These are phyloP conservation scores for Aphidius ervi DNA, from an alignment of 1,140 invertebrate genomes.

Conservation along the genomic window DNA sequence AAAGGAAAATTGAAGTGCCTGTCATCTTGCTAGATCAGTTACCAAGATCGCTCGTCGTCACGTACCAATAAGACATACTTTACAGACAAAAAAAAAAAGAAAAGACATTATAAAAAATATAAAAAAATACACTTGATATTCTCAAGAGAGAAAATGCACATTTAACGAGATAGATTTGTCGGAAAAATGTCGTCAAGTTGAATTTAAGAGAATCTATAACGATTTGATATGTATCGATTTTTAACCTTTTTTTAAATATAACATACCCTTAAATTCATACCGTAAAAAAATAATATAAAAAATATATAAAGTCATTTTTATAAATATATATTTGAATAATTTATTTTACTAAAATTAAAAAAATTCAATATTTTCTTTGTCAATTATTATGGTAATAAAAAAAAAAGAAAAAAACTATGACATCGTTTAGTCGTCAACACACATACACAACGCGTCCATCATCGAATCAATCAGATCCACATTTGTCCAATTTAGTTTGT, in stretches of 20 bases:
- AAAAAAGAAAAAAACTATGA: constrained; percentile 9
- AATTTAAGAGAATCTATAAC: no score
- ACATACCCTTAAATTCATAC: no score
- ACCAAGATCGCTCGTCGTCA: constrained; percentile 20
- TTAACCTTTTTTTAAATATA: no score
- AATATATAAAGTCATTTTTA: no score
- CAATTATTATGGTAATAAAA: constrained; percentile 5
- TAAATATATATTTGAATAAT: background rate
- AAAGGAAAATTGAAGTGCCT: constrained; percentile 33
- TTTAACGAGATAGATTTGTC: no score
- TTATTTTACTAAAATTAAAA: background rate
- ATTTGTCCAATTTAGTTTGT: constrained; percentile 18
- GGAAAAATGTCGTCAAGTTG: no score
- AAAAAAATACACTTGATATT: no score
- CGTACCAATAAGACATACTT: constrained; percentile 14
- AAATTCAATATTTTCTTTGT: background rate
- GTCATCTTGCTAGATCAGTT: constrained; percentile 25
- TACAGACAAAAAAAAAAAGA: no score
- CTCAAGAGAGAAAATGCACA: background rate
- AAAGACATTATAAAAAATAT: no score
- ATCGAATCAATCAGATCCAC: constrained; percentile 19
- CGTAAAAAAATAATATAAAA: background rate
- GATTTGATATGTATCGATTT: no score
- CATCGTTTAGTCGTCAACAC: constrained; percentile 11
- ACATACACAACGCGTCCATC: constrained; percentile 10